A percentile compares a stretch with the other conserved stretches of the same genome.
These are phyloP conservation scores for Herpailurus yagouaroundi DNA, from an alignment of 2,113 vertebrate species.

Conservation along the genomic window DNA sequence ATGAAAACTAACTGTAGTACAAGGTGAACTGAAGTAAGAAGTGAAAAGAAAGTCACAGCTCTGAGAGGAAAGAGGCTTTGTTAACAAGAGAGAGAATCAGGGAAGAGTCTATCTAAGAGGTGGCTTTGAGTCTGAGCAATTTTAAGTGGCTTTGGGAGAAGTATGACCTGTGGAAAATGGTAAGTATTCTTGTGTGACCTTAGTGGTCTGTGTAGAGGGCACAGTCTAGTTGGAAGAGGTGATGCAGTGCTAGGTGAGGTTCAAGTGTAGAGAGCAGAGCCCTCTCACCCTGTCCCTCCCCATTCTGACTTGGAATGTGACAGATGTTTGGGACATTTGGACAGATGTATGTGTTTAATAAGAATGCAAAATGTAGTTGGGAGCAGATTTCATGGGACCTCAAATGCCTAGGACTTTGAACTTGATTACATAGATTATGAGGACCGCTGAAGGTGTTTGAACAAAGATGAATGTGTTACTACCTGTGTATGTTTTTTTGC, in stretches of 20 bases:
- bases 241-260: not conserved
- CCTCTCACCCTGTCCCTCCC: not conserved
- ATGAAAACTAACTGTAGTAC: not conserved
- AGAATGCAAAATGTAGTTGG: not conserved
- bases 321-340: not conserved
- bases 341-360: not conserved
- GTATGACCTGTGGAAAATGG: not conserved
- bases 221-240: not conserved
- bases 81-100: not conserved
- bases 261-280: not conserved
- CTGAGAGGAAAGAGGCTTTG: not conserved
- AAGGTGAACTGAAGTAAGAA: not conserved
- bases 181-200: not conserved
- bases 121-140: not conserved
- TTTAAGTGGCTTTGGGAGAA: not conserved
- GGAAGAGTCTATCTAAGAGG: not conserved
- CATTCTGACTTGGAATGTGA: not conserved
- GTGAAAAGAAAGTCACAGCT: not conserved
- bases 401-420: not conserved
- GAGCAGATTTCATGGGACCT: conserved; percentile 12
- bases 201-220: too few relatives aligned
- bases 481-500: not conserved
- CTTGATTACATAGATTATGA: not conserved
- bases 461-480: not conserved
- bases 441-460: not conserved